Base-by-base conservation (phyloP, 2,888 invertebrate species). In the Aleiodes testaceus region DNA sequence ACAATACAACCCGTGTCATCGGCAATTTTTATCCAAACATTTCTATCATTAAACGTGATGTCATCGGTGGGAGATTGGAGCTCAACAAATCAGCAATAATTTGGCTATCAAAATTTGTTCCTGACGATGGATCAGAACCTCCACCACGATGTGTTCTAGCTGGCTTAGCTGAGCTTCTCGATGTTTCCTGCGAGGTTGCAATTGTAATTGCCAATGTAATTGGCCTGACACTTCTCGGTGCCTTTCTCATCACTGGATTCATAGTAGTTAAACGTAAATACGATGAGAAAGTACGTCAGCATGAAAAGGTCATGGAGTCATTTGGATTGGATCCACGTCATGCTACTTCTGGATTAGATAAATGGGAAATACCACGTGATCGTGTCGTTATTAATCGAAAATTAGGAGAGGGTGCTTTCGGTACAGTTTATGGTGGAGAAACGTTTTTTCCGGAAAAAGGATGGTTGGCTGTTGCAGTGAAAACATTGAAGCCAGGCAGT, bases 371-470 rank as follows among this genome's bases (percentile, higher is more conserved):
- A 61, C 91, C 94, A 0, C 90, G 96, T 67, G 94, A 95, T 79
- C 91, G 92, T 68, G 94, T 97, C 30, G 95, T 96, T 18, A 93
- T 96, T 76, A 96, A 95, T 88, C 90, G 96, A 18, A 93, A 93
- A 84, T 88, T 97, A 20, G 97, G 94, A 7, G 95, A 96, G 85
- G 97, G 97, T 14, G 97, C 97, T 0, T 97, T 97, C 86, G 97
- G 97, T 6, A 95, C 93, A 0, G 97, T 97, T 1, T 97, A 95
- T 86, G 95, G 95, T 44, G 97, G 97, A 0, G 97, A 97, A 87
- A 94, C 95, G 1, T 90, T 92, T 77, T 90, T 94, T 68, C 88
- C 91, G 12, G 90, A 90, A 20, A 90, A 89, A 73, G 93, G 92
- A 53, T 97, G 97, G 96, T 91, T 92, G 5, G 93, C 95, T 0